Evolutionary conservation across 1,140 invertebrate genomes (phyloP).

Genomic region (Bombus affinis): DNA sequence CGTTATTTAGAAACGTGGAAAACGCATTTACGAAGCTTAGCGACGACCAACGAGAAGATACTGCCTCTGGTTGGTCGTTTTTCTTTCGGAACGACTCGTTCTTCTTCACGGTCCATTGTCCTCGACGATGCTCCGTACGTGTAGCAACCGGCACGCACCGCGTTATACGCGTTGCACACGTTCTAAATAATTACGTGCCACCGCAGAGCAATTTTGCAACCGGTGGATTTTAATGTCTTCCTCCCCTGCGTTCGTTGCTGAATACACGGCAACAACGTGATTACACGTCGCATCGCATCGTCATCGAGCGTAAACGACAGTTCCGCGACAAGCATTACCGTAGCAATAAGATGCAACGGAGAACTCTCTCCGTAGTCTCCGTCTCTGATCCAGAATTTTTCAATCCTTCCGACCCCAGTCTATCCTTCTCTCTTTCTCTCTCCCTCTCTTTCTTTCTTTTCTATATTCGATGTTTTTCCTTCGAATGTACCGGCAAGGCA

Average conservation of each 20-base stretch:
- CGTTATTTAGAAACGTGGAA: background rate
- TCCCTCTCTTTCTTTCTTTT: background rate
- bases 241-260: constrained; percentile 17
- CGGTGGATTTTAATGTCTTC: constrained; percentile 66
- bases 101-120: constrained; percentile 24
- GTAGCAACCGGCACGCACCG: background rate
- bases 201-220: constrained; percentile 61
- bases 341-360: constrained; percentile 46
- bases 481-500: background rate
- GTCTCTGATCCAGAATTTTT: background rate
- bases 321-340: constrained; percentile 34
- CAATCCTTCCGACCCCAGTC: background rate
- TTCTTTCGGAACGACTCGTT: background rate
- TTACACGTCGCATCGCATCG: constrained; percentile 58
- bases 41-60: background rate
- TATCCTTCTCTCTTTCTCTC: background rate
- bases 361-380: background rate
- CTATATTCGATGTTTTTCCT: background rate
- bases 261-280: constrained; percentile 65
- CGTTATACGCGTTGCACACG: background rate
- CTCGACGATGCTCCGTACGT: background rate
- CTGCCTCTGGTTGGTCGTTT: background rate
- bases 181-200: constrained; percentile 64
- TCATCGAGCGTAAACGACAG: constrained; percentile 51
- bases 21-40: background rate